These are phyloP conservation scores for Cichlasoma orientale DNA, from an alignment of 2,797 vertebrate genomes.

Conservation along the genomic window DNA sequence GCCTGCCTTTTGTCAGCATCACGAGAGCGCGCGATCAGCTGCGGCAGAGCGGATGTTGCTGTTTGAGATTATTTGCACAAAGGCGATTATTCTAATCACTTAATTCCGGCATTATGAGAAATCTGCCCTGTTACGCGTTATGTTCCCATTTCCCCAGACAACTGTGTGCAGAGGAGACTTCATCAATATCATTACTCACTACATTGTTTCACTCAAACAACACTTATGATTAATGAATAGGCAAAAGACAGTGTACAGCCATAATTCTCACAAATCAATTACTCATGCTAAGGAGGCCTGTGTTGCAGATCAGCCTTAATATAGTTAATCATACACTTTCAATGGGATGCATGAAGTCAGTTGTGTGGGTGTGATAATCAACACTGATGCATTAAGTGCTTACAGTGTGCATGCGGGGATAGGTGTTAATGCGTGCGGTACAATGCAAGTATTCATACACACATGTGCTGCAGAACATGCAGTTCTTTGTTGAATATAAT, in stretches of 20 bases:
- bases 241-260: slow-evolving; percentile 72
- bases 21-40: slow-evolving; percentile 58
- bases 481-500: slow-evolving; percentile 56
- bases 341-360: slow-evolving; percentile 56
- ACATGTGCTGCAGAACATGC: slow-evolving; percentile 29
- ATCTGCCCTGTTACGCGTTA: slow-evolving; percentile 74
- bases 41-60: slow-evolving; percentile 70
- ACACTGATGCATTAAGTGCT: slow-evolving; percentile 57
- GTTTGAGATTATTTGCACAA: slow-evolving; percentile 77
- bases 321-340: slow-evolving; percentile 70
- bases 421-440: slow-evolving; percentile 24
- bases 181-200: slow-evolving; percentile 78
- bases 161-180: slow-evolving; percentile 69
- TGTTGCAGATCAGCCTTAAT: slow-evolving; percentile 63
- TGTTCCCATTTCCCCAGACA: slow-evolving; percentile 75
- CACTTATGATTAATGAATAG: slow-evolving; percentile 77
- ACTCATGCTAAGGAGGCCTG: slow-evolving; percentile 69
- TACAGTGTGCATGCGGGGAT: slow-evolving; percentile 12
- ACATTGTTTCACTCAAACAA: slow-evolving; percentile 74
- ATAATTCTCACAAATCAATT: slow-evolving; percentile 77
- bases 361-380: slow-evolving; percentile 70
- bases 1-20: slow-evolving; percentile 54
- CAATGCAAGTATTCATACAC: slow-evolving; percentile 25
- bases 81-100: slow-evolving; percentile 82
- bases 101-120: slow-evolving; percentile 80